Evolutionary conservation across 2,113 vertebrate species (phyloP), one percentile per base, ranked within the genome.

Genomic region (Bufo bufo): DNA sequence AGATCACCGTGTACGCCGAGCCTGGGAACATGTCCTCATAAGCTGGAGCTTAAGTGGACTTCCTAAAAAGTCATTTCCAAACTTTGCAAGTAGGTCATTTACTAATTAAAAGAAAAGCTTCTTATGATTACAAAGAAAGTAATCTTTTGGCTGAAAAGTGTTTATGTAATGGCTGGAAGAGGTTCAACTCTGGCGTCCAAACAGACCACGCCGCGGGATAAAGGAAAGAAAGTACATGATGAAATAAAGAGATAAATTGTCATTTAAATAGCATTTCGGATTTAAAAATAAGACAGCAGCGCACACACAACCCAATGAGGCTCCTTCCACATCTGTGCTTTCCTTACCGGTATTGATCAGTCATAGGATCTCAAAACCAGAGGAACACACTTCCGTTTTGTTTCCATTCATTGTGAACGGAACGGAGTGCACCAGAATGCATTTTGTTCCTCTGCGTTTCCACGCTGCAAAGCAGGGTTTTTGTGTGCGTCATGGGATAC

Each of bases 61-160:
- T 84, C 69, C 23, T 20, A 45, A 85, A 33, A 85, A 59, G 65
- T 74, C 49, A 43, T 47, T 74, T 74, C 69, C 83, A 85, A 85
- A 85, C 23, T 74, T 54, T 74, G 49, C 12, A 85, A 74, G n/a
- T 85, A 85, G 69, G 83, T 85, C 83, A 85, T 85, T 56, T 74
- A 58, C 83, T 59, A 72, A 74, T 85, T 74, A 45, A 16, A n/a
- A 72, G 66, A 75, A 85, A 85, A 85, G 83, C 83, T 74, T 74
- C 83, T 85, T 74, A 85, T 59, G 52, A 85, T 74, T 74, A 85
- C 10, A 85, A 58, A 19, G 69, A 74, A 74, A 74, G 50, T 45
- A 19, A 74, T 16, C 69, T 59, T 74, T 74, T 33, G 83, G 52
- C 16, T 58, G 59, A 11, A 74, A 56, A 52, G n/a, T 10, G 63